Percentiles rank a stretch among this genome's conserved stretches.
Evolutionary conservation across 2,797 vertebrate genomes (phyloP).

Genomic region (Gymnoscopelus braueri): DNA sequence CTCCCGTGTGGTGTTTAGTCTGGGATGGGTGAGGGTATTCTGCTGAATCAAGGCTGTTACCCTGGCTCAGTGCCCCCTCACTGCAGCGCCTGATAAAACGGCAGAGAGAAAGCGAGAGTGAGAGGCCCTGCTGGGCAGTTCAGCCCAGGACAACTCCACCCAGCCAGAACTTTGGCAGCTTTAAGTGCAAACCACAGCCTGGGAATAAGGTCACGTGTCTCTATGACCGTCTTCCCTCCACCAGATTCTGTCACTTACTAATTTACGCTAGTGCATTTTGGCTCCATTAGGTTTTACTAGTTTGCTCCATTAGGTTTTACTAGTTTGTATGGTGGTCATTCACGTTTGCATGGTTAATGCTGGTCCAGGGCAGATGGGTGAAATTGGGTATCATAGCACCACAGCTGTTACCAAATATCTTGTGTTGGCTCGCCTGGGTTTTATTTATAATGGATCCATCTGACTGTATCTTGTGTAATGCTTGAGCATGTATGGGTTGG

Average conservation of each 20-base stretch:
- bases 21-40: constrained; percentile 41
- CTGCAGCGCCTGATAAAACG: constrained; percentile 57
- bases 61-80: constrained; percentile 53
- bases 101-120: constrained; percentile 6
- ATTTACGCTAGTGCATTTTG: constrained; percentile 6
- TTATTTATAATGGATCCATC: constrained; percentile 48
- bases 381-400: constrained; percentile 47
- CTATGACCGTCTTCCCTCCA: constrained; percentile 1
- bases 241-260: constrained; percentile 15
- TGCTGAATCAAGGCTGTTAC: constrained; percentile 53
- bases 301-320: constrained; percentile 18
- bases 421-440: constrained; percentile 24
- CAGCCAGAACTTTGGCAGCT: constrained; percentile 9
- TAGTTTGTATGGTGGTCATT: background rate
- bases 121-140: constrained; percentile 28
- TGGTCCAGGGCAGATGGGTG: constrained; percentile 30
- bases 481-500: constrained; percentile 17
- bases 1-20: constrained; percentile 47
- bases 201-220: constrained; percentile 9
- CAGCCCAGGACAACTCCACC: constrained; percentile 37
- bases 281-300: constrained; percentile 17
- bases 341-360: constrained; percentile 32
- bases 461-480: constrained; percentile 24
- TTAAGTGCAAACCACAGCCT: constrained; percentile 11
- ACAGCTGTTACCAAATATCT: constrained; percentile 45